Conservation (phyloP, 35 echinoderm and acorn worm species). For the Holothuria glaberrima region DNA sequence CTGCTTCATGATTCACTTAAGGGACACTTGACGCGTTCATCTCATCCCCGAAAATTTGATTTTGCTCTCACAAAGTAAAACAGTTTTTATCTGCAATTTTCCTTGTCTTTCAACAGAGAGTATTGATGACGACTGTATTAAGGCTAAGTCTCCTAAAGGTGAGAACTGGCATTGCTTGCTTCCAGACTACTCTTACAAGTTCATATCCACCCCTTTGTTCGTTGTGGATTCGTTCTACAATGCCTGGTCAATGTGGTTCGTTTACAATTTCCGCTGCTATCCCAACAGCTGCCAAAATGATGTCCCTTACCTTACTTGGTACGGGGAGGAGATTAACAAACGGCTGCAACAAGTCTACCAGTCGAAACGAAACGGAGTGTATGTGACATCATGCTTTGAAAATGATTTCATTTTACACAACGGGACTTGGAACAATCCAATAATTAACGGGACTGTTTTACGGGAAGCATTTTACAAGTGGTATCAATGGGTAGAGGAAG, state of each 20-base stretch:
- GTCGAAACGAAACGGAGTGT: conserved; percentile 2
- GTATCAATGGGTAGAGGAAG: conserved; percentile 1
- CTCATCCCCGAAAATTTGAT: not conserved
- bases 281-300: conserved; percentile 11
- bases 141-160: not conserved
- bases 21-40: no score
- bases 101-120: not conserved
- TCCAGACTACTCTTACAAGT: not conserved
- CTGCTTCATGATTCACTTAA: not conserved
- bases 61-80: not conserved
- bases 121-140: conserved; percentile 5
- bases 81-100: no score
- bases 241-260: conserved; percentile 41
- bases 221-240: conserved; percentile 38
- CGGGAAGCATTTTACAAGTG: conserved; percentile 8
- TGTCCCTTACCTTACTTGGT: not conserved
- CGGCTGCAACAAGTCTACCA: not conserved
- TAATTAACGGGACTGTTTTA: not conserved
- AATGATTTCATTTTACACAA: conserved; percentile 45
- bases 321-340: not conserved
- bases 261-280: conserved; percentile 30
- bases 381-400: conserved; percentile 43
- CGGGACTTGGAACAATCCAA: conserved; percentile 16
- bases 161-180: conserved; percentile 21
- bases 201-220: conserved; percentile 16